phyloP scores from a whole-genome alignment of 2,113 vertebrate species.

The Patagioenas fasciata region DNA sequence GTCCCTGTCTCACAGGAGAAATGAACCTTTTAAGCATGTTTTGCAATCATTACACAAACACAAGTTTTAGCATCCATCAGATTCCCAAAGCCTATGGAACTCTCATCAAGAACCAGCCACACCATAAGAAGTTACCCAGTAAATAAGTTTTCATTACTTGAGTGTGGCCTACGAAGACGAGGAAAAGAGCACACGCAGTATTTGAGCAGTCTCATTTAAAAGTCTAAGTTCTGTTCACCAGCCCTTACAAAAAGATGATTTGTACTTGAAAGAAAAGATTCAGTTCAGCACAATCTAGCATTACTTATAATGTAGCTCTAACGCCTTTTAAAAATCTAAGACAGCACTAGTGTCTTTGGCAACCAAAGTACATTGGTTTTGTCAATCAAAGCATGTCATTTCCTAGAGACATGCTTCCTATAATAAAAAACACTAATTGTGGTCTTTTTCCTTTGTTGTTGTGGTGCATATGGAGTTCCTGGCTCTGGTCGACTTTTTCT shows the following conservation, averaged over 20 bases:
- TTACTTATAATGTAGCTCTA: neutral
- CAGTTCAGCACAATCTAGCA: neutral
- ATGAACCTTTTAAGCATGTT: neutral
- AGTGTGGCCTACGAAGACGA: neutral
- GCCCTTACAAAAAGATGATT: neutral
- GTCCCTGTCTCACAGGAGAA: neutral
- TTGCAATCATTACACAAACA: neutral
- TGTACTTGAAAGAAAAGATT: neutral
- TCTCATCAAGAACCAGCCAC: neutral
- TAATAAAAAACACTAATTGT: neutral
- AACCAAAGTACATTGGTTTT: neutral
- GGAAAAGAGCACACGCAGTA: neutral
- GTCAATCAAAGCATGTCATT: neutral
- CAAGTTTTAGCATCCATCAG: neutral
- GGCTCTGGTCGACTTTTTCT: neutral
- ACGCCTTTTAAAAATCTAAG: neutral
- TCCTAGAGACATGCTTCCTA: neutral
- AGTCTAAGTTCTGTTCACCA: neutral
- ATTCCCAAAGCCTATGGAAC: neutral
- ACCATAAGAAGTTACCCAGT: neutral
- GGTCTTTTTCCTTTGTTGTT: neutral
- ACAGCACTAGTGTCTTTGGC: neutral
- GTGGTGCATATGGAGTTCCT: neutral
- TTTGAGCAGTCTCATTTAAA: neutral
- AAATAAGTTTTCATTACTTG: neutral